Conservation (phyloP, 1,140 invertebrate species). For the Aphaenogaster ashmeadi region DNA sequence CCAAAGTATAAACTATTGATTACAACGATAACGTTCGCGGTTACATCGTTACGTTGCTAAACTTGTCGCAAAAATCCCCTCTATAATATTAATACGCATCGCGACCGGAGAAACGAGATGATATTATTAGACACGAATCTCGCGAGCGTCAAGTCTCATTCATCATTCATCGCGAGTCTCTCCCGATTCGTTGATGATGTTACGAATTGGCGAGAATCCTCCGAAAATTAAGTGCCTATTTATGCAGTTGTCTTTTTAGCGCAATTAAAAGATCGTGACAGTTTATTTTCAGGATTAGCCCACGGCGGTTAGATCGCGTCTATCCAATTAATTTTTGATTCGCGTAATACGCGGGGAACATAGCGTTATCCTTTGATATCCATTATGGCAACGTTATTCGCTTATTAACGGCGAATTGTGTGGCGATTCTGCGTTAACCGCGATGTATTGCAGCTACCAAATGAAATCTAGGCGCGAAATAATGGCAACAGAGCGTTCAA, state of each 20-base stretch:
- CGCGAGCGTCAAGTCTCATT: background rate
- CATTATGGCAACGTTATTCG: background rate
- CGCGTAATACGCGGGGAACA: background rate
- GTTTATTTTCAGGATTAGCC: background rate
- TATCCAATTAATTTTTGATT: slow-evolving; percentile 20
- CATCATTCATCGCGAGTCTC: background rate
- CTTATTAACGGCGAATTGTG: background rate
- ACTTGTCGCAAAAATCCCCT: background rate
- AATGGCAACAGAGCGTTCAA: slow-evolving; percentile 5
- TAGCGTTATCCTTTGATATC: background rate
- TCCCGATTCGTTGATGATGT: background rate
- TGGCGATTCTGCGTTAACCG: background rate
- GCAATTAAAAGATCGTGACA: background rate
- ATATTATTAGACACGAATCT: background rate
- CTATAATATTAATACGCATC: background rate
- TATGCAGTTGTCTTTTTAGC: background rate
- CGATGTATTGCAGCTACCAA: background rate
- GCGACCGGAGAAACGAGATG: background rate
- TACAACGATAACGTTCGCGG: background rate
- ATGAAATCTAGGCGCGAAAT: background rate
- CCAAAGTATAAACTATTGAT: background rate
- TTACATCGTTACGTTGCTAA: background rate
- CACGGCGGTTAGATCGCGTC: background rate
- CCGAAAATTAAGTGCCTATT: background rate
- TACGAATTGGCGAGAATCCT: background rate